Evolutionary conservation across 2,797 vertebrate genomes (phyloP).

Genomic region (Phoebastria nigripes): DNA sequence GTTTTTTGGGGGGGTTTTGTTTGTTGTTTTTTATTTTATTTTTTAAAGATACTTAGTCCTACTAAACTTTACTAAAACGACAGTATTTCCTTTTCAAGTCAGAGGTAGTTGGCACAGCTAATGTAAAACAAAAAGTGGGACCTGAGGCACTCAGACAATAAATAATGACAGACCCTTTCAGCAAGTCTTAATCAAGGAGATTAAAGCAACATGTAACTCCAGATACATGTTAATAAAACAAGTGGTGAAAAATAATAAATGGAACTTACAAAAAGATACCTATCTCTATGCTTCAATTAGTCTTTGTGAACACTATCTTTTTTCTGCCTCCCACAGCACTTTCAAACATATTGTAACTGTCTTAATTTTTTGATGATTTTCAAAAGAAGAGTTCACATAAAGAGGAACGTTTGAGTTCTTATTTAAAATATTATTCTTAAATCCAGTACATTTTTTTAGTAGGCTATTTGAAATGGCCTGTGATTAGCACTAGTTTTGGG

Average conservation of each 20-base stretch:
- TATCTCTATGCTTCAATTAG: constrained; percentile 73
- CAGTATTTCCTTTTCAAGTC: constrained; percentile 56
- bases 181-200: constrained; percentile 87
- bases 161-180: constrained; percentile 85
- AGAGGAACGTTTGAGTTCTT: background rate
- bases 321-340: constrained; percentile 73
- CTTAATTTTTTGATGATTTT: constrained; percentile 32
- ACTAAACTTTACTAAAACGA: constrained; percentile 40
- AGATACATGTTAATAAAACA: constrained; percentile 84
- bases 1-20: too few species aligned
- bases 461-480: background rate
- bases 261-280: constrained; percentile 66
- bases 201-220: constrained; percentile 83
- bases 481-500: background rate
- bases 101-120: constrained; percentile 42
- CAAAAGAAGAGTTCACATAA: background rate
- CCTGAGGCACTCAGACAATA: constrained; percentile 78
- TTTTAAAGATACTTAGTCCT: background rate
- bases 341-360: constrained; percentile 74
- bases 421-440: constrained; percentile 8
- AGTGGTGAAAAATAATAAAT: constrained; percentile 80
- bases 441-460: background rate
- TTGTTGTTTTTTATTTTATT: background rate
- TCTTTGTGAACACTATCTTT: constrained; percentile 69
- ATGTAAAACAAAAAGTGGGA: constrained; percentile 59